Conservation (phyloP, 2,113 vertebrate species). For the Cairina moschata region DNA sequence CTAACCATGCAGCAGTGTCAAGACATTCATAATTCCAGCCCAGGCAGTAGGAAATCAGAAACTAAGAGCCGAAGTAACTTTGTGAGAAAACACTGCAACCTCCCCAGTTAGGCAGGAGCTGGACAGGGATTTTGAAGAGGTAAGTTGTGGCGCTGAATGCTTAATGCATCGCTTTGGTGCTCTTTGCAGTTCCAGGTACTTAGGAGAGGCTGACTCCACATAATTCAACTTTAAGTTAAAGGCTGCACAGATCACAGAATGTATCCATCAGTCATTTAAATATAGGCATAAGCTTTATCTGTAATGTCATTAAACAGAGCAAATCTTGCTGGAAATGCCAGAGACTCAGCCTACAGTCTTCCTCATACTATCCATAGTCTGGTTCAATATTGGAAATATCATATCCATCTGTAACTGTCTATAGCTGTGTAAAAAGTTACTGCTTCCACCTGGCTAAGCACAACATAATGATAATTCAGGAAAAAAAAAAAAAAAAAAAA, state of each 20-base stretch:
- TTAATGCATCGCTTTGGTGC: not conserved
- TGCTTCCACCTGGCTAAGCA: not conserved
- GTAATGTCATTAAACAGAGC: not conserved
- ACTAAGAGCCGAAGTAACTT: not conserved
- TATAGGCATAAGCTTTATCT: not conserved
- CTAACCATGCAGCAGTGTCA: not conserved
- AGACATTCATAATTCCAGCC: not conserved
- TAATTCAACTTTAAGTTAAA: not conserved
- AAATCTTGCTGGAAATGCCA: not conserved
- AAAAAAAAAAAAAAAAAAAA: fast-evolving
- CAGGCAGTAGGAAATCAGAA: not conserved
- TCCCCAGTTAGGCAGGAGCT: not conserved
- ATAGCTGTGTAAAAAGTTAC: not conserved
- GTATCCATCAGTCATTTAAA: not conserved
- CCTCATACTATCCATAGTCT: not conserved
- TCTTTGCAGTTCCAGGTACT: not conserved
- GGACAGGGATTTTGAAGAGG: not conserved
- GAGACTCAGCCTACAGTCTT: not conserved
- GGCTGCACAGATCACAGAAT: not conserved
- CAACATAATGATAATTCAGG: not conserved
- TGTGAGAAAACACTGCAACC: not conserved
- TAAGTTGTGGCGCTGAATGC: not conserved
- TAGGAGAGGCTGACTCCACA: not conserved
- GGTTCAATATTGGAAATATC: not conserved
- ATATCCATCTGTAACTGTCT: not conserved